These are phyloP conservation scores for Callopanchax toddi DNA, from an alignment of 2,113 vertebrate genomes.

Conservation along the genomic window DNA sequence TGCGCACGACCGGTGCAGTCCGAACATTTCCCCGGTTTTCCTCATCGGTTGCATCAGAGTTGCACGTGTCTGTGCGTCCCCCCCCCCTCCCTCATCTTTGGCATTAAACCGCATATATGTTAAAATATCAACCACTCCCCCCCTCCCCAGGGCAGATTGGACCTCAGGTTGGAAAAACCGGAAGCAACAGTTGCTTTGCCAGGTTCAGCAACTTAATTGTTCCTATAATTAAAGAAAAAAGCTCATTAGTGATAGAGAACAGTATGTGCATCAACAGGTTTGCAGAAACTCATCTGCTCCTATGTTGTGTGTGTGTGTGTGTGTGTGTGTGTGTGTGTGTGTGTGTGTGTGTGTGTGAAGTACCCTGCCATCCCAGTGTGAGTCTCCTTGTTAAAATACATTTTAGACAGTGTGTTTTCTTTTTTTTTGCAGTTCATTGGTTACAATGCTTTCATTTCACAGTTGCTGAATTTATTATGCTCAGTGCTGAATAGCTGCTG, in stretches of 20 bases:
- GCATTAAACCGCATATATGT: too few species aligned
- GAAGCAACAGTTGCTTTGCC: constrained; percentile 57
- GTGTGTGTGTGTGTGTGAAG: constrained; percentile 1
- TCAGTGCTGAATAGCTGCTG: constrained; percentile 40
- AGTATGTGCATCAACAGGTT: constrained; percentile 65
- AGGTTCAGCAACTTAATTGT: constrained; percentile 27
- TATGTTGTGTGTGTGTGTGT: not conserved
- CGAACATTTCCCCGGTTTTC: too few species aligned
- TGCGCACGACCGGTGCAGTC: too few species aligned
- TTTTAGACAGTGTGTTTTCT: constrained; percentile 16
- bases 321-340: not conserved
- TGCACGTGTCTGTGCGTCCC: too few species aligned
- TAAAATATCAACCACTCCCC: constrained; percentile 22
- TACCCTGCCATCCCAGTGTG: constrained; percentile 15
- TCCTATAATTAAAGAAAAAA: not conserved
- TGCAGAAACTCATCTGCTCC: constrained; percentile 35
- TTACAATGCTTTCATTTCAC: constrained; percentile 47
- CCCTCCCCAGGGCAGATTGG: constrained; percentile 39
- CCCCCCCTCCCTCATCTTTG: too few species aligned
- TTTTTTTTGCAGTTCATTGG: constrained; percentile 26
- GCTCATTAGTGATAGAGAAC: not conserved
- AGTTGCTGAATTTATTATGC: constrained; percentile 56
- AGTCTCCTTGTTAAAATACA: constrained; percentile 16
- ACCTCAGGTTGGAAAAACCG: constrained; percentile 21
- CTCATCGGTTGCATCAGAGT: too few species aligned